A percentile compares a stretch with the other conserved stretches of the same genome.
phyloP scores from a whole-genome alignment of 2,113 vertebrate species.

The Jaculus jaculus region DNA sequence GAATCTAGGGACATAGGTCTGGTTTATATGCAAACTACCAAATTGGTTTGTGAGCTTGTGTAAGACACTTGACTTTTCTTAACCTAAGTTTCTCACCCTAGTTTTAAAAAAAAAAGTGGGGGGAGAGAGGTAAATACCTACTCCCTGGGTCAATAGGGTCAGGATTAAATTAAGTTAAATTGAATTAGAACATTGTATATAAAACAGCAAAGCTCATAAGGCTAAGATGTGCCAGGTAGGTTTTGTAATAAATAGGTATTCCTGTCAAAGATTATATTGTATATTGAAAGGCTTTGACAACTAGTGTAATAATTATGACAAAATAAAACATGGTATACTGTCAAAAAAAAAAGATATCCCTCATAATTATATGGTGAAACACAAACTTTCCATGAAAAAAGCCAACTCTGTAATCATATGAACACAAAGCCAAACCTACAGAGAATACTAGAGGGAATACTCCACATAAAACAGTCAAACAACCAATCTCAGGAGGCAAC shows the following conservation, averaged over 20 bases:
- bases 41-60: background rate
- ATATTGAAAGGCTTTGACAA: background rate
- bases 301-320: background rate
- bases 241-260: background rate
- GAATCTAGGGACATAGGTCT: background rate
- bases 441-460: no score
- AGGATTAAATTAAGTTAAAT: background rate
- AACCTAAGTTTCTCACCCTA: background rate
- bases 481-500: no score
- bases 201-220: background rate
- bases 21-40: background rate
- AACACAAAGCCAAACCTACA: no score
- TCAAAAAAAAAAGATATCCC: no score
- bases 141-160: background rate
- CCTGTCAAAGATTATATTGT: background rate
- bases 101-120: background rate
- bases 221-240: background rate
- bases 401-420: no score
- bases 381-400: no score
- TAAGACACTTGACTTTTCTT: background rate
- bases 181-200: background rate
- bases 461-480: no score
- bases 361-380: no score
- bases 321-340: background rate
- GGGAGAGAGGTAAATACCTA: accelerated